phyloP scores from a whole-genome alignment of 2,797 vertebrate species.

The Allobates femoralis region DNA sequence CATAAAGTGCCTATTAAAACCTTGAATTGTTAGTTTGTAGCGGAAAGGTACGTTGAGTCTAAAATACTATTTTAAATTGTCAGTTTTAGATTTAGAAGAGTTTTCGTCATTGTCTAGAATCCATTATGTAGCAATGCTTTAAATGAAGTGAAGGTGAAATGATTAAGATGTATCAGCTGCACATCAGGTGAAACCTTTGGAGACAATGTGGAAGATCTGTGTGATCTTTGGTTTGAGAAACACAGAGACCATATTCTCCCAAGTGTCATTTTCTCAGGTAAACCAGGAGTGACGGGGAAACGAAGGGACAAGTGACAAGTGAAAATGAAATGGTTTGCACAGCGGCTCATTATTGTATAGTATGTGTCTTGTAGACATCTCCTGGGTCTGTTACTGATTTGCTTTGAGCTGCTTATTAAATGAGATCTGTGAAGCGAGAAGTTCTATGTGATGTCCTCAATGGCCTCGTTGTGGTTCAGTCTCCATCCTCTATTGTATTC shows the following conservation, averaged over 20 bases:
- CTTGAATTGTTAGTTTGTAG: background rate
- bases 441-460: constrained; percentile 31
- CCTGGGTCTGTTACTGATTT: constrained; percentile 45
- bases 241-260: constrained; percentile 20
- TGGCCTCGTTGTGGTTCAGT: constrained; percentile 26
- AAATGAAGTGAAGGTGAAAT: background rate
- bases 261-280: constrained; percentile 39
- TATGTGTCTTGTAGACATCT: constrained; percentile 39
- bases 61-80: background rate
- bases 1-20: background rate
- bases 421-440: constrained; percentile 42
- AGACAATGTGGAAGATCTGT: constrained; percentile 23
- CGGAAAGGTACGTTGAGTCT: background rate
- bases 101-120: background rate
- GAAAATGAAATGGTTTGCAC: constrained; percentile 56
- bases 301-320: constrained; percentile 49
- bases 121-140: background rate
- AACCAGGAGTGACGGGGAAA: constrained; percentile 40
- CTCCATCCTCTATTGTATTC: constrained; percentile 25
- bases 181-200: background rate
- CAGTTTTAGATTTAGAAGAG: background rate
- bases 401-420: constrained; percentile 50
- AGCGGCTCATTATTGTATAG: constrained; percentile 37
- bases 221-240: constrained; percentile 43
- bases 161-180: constrained; percentile 23